Evolutionary conservation across 2,888 invertebrate genomes (phyloP).

Genomic region (Nemotelus nigrinus): DNA sequence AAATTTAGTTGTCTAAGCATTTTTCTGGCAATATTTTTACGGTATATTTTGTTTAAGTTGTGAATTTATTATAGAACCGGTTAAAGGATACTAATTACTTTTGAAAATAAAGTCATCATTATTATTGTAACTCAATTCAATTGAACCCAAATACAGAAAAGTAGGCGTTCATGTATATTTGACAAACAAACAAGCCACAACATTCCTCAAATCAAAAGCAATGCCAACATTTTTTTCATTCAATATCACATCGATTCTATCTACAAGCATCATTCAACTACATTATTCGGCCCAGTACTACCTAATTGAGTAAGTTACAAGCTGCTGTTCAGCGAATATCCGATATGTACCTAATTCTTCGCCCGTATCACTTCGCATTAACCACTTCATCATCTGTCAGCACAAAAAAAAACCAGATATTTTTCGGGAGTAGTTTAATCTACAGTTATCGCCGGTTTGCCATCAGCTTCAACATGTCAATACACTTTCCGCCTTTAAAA

Average conservation of each 20-base stretch:
- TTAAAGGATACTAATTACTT: too few species aligned
- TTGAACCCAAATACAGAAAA: too few species aligned
- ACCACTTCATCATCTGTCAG: slow-evolving; percentile 27
- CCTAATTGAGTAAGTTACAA: background rate
- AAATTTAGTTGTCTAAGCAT: too few species aligned
- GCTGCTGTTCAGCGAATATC: background rate
- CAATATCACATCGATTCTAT: background rate
- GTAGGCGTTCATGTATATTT: too few species aligned
- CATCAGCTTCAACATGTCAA: slow-evolving; percentile 31
- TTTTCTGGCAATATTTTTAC: too few species aligned
- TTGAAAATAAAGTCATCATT: too few species aligned
- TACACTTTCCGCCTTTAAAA: slow-evolving; percentile 23
- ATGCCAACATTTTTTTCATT: background rate
- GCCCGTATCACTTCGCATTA: background rate
- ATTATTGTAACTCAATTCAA: too few species aligned
- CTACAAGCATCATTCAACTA: background rate
- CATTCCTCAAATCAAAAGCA: background rate
- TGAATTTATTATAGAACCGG: too few species aligned
- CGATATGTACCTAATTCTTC: background rate
- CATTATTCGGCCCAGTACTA: background rate
- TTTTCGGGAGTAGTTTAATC: slow-evolving; percentile 25
- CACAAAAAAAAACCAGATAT: slow-evolving; percentile 19
- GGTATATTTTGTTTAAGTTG: too few species aligned
- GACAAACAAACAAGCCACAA: too few species aligned
- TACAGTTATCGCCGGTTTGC: slow-evolving; percentile 32